phyloP scores from a whole-genome alignment of 1,140 invertebrate species.

The Drosophila quadrilineata region DNA sequence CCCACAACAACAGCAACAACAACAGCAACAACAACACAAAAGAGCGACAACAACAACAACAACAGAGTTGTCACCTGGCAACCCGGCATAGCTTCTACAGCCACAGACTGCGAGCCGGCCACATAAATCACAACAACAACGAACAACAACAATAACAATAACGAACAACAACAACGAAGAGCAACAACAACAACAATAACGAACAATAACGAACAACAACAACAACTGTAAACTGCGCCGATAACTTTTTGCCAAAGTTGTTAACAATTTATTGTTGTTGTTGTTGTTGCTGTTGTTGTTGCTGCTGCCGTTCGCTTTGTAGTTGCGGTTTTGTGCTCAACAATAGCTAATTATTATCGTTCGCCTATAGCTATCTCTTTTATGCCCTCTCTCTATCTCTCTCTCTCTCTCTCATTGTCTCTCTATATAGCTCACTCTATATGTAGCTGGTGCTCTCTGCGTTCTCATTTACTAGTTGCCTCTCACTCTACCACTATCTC shows the following conservation, averaged over 20 bases:
- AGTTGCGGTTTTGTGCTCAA: conserved; percentile 33
- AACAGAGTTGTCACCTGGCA: conserved; percentile 42
- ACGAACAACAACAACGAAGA: background rate
- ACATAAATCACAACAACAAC: conserved; percentile 17
- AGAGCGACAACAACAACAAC: background rate
- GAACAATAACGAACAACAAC: background rate
- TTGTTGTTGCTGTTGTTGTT: conserved; percentile 14
- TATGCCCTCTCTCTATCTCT: conserved; percentile 4
- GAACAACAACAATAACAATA: conserved; percentile 10
- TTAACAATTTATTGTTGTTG: conserved; percentile 30
- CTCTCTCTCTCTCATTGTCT: background rate
- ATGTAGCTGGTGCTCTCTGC: background rate
- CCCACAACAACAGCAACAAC: conserved; percentile 14
- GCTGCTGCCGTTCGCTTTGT: no score
- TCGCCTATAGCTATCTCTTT: no score
- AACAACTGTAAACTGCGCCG: conserved; percentile 22
- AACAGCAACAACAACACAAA: conserved; percentile 8
- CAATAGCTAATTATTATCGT: conserved; percentile 46
- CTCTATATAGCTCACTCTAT: background rate
- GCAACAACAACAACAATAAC: conserved; percentile 16
- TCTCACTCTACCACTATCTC: background rate
- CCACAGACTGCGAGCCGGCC: conserved; percentile 35
- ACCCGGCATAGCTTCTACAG: conserved; percentile 37
- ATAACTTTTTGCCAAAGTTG: conserved; percentile 46
- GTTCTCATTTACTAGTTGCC: conserved; percentile 6